Base-by-base conservation (phyloP, 2,113 vertebrate genomes). In the Galeopterus variegatus region DNA sequence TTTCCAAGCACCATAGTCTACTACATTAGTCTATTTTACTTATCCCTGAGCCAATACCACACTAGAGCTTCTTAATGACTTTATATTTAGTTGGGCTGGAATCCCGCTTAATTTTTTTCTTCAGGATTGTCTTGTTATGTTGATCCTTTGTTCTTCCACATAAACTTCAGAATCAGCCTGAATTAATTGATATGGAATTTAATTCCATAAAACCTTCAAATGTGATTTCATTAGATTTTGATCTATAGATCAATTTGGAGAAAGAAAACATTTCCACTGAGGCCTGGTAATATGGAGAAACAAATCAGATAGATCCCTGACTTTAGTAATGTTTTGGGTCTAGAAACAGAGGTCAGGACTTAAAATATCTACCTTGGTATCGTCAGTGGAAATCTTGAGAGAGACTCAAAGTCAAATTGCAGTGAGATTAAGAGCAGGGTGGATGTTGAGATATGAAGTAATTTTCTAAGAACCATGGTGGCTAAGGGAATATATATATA, bases 281-380 rank as follows among this genome's bases (percentile, higher is more conserved):
- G 54, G 31, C 19, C 33, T 72, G 6, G 1, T 15, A 3, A 48
- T 36, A 67, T 28, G 33, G 18, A 77, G 24, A 28, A 80, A 93
- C 8, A 95, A 41, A 41, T 41, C 41, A 41, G 41, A 92, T 76
- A 79, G 28, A 91, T 91, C 9, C 56, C 50, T 77, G 62, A 67
- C 52, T 93, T 75, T 58, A 69, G 31, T 82, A 76, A 70, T 45
- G 33, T 60, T 89, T 79, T 14, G 23, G n/a, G 56, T 3, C 69
- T 87, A 84, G 84, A 12, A 94, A 94, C 83, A 87, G n/a, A 83
- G 18, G 12, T 84, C 62, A 94, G 65, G 77, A 50, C 73, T 81
- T 62, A 77, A 94, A 94, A n/a, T 48, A 88, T 60, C 84, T 77
- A 91, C 58, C 6, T 88, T 13, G 9, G 12, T 52, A 96, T 83